These are phyloP conservation scores for Drosophila longiperda DNA, from an alignment of 2,888 invertebrate species.

Conservation along the genomic window DNA sequence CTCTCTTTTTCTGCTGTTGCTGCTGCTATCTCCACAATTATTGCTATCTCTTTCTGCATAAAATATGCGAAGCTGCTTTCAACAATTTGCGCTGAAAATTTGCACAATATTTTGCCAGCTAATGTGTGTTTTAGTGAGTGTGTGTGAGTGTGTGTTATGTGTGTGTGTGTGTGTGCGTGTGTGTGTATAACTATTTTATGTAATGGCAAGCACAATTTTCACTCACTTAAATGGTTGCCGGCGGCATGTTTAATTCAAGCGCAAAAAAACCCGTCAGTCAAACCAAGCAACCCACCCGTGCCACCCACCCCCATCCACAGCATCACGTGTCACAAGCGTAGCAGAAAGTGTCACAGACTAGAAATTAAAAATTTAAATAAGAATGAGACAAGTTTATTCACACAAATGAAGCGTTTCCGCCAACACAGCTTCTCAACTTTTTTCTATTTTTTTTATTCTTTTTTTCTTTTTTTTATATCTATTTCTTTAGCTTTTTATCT, in stretches of 20 bases:
- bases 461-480: neutral
- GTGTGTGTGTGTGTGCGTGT: constrained; percentile 11
- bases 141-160: constrained; percentile 8
- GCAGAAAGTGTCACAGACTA: constrained; percentile 66
- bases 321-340: constrained; percentile 67
- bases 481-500: constrained; percentile 2
- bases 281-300: neutral
- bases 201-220: constrained; percentile 62
- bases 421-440: constrained; percentile 2
- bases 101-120: constrained; percentile 62
- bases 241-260: constrained; percentile 33
- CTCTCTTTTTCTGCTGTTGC: neutral
- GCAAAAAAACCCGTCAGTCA: neutral
- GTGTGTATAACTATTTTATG: constrained; percentile 48
- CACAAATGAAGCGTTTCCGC: constrained; percentile 74
- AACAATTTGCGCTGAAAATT: constrained; percentile 76
- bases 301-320: neutral
- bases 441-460: neutral
- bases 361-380: constrained; percentile 77
- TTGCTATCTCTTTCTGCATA: constrained; percentile 39
- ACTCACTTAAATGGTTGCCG: constrained; percentile 75
- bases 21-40: neutral
- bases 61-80: constrained; percentile 64
- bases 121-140: constrained; percentile 8
- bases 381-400: constrained; percentile 39